Evolutionary conservation across 1,140 invertebrate genomes (phyloP).

Genomic region (Ectropis grisescens): DNA sequence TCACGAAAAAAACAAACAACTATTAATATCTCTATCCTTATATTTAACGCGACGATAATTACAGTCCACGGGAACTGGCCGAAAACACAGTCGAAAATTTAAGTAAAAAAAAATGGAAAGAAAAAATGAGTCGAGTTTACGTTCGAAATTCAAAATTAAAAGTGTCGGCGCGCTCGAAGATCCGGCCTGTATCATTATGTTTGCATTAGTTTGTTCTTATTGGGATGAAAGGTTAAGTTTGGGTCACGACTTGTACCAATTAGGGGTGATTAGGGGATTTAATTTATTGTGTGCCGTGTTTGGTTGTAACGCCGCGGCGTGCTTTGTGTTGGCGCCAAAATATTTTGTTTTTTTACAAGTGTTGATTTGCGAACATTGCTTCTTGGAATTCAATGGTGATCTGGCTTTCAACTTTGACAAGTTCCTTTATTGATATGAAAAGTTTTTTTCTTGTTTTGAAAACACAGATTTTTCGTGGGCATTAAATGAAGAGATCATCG

Average conservation of each 20-base stretch:
- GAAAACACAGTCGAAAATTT: too few species aligned
- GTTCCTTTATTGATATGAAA: too few species aligned
- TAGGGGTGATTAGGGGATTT: slow-evolving; percentile 59
- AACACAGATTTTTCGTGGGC: too few species aligned
- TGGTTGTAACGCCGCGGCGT: slow-evolving; percentile 28
- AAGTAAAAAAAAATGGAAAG: too few species aligned
- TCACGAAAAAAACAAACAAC: slow-evolving; percentile 59
- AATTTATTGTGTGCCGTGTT: slow-evolving; percentile 66
- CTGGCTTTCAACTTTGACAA: too few species aligned
- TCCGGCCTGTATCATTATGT: slow-evolving; percentile 56
- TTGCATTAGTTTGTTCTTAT: too few species aligned
- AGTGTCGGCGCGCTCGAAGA: slow-evolving; percentile 26
- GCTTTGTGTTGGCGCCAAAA: slow-evolving; percentile 44
- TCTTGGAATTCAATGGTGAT: too few species aligned
- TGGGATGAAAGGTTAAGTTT: slow-evolving; percentile 55
- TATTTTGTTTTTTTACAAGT: slow-evolving; percentile 28
- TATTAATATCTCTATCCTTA: slow-evolving; percentile 67
- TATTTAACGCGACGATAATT: slow-evolving; percentile 62
- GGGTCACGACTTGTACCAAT: slow-evolving; percentile 64
- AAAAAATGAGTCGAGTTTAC: slow-evolving; percentile 39
- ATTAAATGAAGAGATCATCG: too few species aligned
- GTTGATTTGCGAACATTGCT: slow-evolving; percentile 42
- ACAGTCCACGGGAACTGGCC: too few species aligned
- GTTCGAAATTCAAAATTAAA: slow-evolving; percentile 64
- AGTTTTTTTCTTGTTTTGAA: too few species aligned